Percentiles rank a stretch among this genome's conserved stretches.
These are phyloP conservation scores for Rhombomys opimus DNA, from an alignment of 2,113 vertebrate genomes.

Conservation along the genomic window DNA sequence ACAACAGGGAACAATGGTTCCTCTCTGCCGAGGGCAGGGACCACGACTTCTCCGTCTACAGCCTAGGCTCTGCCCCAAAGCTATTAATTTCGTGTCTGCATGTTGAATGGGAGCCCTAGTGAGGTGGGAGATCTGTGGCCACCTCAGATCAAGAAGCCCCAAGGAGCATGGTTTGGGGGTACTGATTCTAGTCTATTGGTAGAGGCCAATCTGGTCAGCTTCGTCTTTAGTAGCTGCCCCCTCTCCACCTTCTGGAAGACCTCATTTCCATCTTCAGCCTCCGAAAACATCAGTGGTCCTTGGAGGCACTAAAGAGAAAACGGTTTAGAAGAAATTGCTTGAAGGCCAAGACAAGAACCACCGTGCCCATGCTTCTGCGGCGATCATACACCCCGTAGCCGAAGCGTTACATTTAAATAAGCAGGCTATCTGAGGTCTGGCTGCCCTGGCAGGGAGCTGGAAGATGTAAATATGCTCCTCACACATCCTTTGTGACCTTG, in stretches of 20 bases:
- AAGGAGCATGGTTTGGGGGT: background rate
- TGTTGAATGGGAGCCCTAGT: background rate
- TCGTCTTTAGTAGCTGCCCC: background rate
- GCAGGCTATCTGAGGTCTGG: background rate
- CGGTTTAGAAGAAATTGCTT: background rate
- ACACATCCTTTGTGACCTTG: background rate
- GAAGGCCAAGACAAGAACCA: background rate
- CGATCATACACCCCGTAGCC: background rate
- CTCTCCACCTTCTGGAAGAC: background rate
- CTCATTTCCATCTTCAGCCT: background rate
- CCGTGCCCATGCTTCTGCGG: accelerated
- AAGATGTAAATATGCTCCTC: background rate
- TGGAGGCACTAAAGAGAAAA: too few relatives aligned
- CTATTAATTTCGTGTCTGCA: background rate
- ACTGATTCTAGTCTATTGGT: background rate
- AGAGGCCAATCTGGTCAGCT: background rate
- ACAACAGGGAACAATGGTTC: background rate
- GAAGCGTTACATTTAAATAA: background rate
- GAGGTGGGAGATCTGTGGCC: background rate
- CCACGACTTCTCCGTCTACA: background rate
- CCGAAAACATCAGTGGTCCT: background rate
- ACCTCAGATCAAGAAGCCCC: background rate
- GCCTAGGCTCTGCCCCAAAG: background rate
- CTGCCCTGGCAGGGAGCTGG: background rate
- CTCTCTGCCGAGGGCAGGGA: background rate